Base-by-base conservation (phyloP, 2,113 vertebrate species). In the Ictidomys tridecemlineatus region DNA sequence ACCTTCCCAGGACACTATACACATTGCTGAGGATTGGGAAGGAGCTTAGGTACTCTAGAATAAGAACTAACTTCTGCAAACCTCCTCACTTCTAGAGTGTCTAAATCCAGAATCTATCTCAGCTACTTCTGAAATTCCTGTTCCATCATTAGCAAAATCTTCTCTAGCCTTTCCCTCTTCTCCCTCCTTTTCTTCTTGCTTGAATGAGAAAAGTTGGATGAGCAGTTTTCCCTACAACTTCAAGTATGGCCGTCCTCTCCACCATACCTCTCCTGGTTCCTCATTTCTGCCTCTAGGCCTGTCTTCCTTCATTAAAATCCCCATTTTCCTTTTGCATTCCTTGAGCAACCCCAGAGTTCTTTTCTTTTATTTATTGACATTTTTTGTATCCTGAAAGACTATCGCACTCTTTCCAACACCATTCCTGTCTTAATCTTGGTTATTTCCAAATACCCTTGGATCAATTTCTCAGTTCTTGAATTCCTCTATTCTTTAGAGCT, bases 241-340 rank as follows among this genome's bases (percentile, higher is more conserved):
- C 73, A 7, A 18, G 24, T 20, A 16, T 42, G n/a, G 3, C 48
- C 18, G 0, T 10, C 12, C 30, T 88, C 42, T 77, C 32, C 45
- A 7, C 1, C 22, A 32, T 0, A 12, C 4, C 8, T 37, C 10
- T 53, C 56, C 26, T 24, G 13, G 6, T 6, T 65, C 45, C 34
- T 32, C 32, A 45, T 12, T 32, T 93, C n/a, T 86, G 24, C 42
- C 12, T 93, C 70, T 16, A 90, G 74, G 39, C 16, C 12, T 67
- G 30, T 2, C 42, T 74, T 77, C 0, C 2, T 89, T 91, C 74
- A 20, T 10, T 34, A 51, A 10, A 9, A 28, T 24, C 5, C 10
- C 6, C 1, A 4, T n/a, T 56, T 5, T n/a, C 17, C 37, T 8
- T 3, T 32, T 22, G 20, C 14, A 72, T 84, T 67, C 4, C 16